Conservation (phyloP, 2,797 vertebrate genomes). For the Semaprochilodus insignis region DNA sequence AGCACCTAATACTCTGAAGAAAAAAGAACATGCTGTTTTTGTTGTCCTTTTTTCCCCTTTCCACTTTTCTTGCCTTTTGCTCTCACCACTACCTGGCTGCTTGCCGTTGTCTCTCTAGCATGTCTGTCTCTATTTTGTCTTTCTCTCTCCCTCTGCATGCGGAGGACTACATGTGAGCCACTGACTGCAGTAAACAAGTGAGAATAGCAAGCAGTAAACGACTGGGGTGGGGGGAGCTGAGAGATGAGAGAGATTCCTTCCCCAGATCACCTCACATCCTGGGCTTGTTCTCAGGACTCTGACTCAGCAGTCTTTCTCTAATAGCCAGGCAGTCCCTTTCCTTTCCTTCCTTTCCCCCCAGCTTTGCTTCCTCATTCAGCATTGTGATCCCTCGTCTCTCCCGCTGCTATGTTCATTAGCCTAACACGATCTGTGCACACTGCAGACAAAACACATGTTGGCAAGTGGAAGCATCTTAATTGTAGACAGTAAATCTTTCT, state of each 20-base stretch:
- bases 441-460: background rate
- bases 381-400: conserved; percentile 25
- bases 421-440: background rate
- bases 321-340: conserved; percentile 2
- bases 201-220: conserved; percentile 1
- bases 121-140: background rate
- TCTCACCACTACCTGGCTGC: background rate
- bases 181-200: conserved; percentile 46
- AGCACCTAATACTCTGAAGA: background rate
- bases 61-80: background rate
- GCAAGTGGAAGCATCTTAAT: background rate
- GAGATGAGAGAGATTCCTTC: conserved; percentile 7
- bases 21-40: background rate
- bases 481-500: background rate
- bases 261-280: conserved; percentile 13
- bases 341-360: background rate
- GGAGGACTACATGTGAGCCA: conserved; percentile 47
- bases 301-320: conserved; percentile 50
- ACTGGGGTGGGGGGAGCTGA: background rate
- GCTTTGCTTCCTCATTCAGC: conserved; percentile 5
- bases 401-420: background rate
- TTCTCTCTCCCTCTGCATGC: conserved; percentile 14
- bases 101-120: conserved; percentile 2
- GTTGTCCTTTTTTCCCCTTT: background rate
- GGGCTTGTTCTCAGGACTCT: conserved; percentile 36